Percentiles rank a stretch among this genome's conserved stretches.
These are phyloP conservation scores for Oriolus oriolus DNA, from an alignment of 2,113 vertebrate species.

Conservation along the genomic window DNA sequence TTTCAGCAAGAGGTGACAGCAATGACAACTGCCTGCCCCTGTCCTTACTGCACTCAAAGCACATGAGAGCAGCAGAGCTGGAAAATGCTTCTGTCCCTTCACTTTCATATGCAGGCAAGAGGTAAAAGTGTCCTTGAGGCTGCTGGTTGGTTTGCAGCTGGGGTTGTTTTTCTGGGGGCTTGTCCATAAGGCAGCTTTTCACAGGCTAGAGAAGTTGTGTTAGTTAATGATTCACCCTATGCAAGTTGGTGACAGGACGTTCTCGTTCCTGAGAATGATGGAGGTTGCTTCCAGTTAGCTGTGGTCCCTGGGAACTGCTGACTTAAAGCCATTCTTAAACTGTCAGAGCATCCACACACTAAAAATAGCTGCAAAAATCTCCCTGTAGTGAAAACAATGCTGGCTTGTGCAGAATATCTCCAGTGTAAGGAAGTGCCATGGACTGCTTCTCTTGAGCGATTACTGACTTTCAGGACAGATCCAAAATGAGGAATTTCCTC, in stretches of 20 bases:
- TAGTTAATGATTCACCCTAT: background rate
- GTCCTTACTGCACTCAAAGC: background rate
- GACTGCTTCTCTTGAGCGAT: background rate
- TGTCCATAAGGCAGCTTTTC: background rate
- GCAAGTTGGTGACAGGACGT: background rate
- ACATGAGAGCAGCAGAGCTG: background rate
- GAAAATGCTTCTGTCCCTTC: background rate
- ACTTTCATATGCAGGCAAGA: background rate
- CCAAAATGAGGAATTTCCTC: background rate
- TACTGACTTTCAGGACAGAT: background rate
- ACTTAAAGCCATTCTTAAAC: conserved; percentile 37
- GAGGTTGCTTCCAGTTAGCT: background rate
- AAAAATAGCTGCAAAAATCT: conserved; percentile 26
- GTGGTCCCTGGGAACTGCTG: conserved; percentile 6
- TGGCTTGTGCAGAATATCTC: background rate
- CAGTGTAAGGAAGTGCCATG: background rate
- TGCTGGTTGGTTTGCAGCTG: background rate
- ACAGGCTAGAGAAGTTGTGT: background rate
- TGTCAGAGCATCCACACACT: background rate
- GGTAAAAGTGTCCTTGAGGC: background rate
- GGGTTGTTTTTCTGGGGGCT: background rate
- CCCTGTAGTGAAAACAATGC: background rate
- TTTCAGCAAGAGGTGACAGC: background rate
- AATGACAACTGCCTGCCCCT: background rate
- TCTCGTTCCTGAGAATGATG: background rate